A percentile compares a stretch with the other conserved stretches of the same genome.
Conservation (phyloP, 2,888 invertebrate genomes). For the Stenodema calcarata region DNA sequence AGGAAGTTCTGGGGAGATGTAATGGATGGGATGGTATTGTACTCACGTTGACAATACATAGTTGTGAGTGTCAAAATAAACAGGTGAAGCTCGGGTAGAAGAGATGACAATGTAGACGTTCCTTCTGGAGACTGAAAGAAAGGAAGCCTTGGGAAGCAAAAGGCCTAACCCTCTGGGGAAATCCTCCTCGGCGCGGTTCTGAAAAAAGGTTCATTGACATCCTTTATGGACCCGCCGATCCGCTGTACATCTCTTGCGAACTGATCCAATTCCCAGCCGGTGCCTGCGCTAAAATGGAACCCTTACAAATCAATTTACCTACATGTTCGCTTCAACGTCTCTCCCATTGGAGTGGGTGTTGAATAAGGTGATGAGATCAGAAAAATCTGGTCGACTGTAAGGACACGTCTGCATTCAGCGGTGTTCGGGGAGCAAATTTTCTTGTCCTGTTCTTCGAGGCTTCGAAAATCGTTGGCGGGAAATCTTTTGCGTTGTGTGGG, state of each 20-base stretch:
- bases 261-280: neutral
- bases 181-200: neutral
- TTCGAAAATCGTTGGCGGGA: too few relatives aligned
- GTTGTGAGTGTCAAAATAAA: conserved; percentile 49
- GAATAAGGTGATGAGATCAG: neutral
- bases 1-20: conserved; percentile 27
- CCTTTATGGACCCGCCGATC: conserved; percentile 29
- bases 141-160: conserved; percentile 31
- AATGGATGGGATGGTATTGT: conserved; percentile 46
- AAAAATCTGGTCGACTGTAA: neutral
- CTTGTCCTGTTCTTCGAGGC: neutral
- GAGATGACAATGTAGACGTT: conserved; percentile 46
- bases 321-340: neutral
- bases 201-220: conserved; percentile 36
- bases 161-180: conserved; percentile 32
- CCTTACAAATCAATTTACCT: neutral
- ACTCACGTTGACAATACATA: conserved; percentile 44
- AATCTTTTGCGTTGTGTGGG: neutral
- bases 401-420: neutral
- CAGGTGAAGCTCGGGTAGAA: conserved; percentile 24
- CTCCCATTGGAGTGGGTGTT: neutral
- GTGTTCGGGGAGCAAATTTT: neutral
- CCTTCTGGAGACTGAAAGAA: conserved; percentile 4
- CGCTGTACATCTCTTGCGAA: neutral
- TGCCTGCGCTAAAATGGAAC: neutral